Conservation (phyloP, 2,888 invertebrate species). For the Watsonalla cultraria region DNA sequence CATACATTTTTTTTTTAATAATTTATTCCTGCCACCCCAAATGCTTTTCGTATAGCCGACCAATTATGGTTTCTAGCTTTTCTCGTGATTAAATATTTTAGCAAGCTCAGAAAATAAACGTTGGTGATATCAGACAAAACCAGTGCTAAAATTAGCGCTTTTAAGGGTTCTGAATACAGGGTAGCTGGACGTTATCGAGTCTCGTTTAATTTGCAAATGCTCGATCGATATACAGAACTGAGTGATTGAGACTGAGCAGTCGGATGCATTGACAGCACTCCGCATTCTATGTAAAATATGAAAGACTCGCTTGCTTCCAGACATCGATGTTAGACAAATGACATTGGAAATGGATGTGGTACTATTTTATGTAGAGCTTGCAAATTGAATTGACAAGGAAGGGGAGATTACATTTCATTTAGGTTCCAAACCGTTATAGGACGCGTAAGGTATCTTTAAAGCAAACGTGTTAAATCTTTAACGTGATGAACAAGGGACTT, state of each 20-base stretch:
- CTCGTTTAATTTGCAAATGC: slow-evolving; percentile 66
- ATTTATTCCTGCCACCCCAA: too few species aligned
- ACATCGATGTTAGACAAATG: slow-evolving; percentile 33
- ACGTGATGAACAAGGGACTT: too few species aligned
- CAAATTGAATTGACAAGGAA: slow-evolving; percentile 10
- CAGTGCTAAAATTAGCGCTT: slow-evolving; percentile 9
- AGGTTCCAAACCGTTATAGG: neutral
- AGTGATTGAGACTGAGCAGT: slow-evolving; percentile 69
- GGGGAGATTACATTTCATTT: slow-evolving; percentile 12
- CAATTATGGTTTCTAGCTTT: too few species aligned
- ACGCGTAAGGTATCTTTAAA: too few species aligned
- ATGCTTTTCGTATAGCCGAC: too few species aligned
- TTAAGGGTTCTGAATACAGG: slow-evolving; percentile 11
- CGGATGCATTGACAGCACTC: slow-evolving; percentile 57
- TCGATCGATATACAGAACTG: slow-evolving; percentile 50
- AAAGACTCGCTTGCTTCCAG: slow-evolving; percentile 49
- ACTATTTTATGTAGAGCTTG: slow-evolving; percentile 17
- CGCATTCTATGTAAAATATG: slow-evolving; percentile 77
- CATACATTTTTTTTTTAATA: too few species aligned
- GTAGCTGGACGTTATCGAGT: slow-evolving; percentile 43
- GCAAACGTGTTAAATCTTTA: too few species aligned
- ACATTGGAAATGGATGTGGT: slow-evolving; percentile 47
- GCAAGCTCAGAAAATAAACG: neutral
- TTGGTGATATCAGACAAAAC: neutral
- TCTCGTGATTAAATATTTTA: neutral